A percentile compares a stretch with the other conserved stretches of the same genome.
phyloP scores from a whole-genome alignment of 2,113 vertebrate genomes.

The Lutjanus erythropterus region DNA sequence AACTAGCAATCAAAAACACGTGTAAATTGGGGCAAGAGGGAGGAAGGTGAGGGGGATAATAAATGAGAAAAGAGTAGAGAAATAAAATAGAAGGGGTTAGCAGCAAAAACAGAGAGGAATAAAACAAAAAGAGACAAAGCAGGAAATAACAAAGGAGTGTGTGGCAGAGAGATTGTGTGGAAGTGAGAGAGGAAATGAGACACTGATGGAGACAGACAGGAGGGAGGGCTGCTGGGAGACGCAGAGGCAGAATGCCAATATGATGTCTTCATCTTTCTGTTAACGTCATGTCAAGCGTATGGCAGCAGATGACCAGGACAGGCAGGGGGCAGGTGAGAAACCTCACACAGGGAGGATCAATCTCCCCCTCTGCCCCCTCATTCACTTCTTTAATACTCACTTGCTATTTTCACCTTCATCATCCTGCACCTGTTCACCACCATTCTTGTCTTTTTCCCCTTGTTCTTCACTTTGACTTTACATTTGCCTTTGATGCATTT shows the following conservation, averaged over 20 bases:
- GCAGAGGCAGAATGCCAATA: constrained; percentile 66
- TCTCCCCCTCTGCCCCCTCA: constrained; percentile 9
- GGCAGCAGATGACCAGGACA: constrained; percentile 63
- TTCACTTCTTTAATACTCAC: constrained; percentile 1
- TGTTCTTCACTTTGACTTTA: neutral
- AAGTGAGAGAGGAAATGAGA: constrained; percentile 54
- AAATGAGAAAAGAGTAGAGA: constrained; percentile 1
- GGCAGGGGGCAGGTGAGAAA: constrained; percentile 61
- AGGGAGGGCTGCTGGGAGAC: constrained; percentile 47
- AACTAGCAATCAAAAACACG: constrained; percentile 1
- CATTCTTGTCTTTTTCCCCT: neutral
- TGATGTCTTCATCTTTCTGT: constrained; percentile 71
- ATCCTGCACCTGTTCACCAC: neutral
- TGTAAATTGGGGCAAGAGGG: constrained; percentile 21
- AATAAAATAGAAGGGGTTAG: constrained; percentile 2
- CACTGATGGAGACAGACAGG: constrained; percentile 59
- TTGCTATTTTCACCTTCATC: constrained; percentile 12
- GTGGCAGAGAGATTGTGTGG: constrained; percentile 2
- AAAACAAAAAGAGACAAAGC: constrained; percentile 26
- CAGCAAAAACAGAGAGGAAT: constrained; percentile 6
- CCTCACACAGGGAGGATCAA: constrained; percentile 50
- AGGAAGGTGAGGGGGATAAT: constrained; percentile 8
- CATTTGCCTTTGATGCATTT: neutral
- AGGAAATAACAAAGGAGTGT: constrained; percentile 32
- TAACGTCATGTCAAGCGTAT: constrained; percentile 65